A percentile compares a stretch with the other conserved stretches of the same genome.
These are phyloP conservation scores for Artibeus lituratus DNA, from an alignment of 2,797 vertebrate genomes.

Conservation along the genomic window DNA sequence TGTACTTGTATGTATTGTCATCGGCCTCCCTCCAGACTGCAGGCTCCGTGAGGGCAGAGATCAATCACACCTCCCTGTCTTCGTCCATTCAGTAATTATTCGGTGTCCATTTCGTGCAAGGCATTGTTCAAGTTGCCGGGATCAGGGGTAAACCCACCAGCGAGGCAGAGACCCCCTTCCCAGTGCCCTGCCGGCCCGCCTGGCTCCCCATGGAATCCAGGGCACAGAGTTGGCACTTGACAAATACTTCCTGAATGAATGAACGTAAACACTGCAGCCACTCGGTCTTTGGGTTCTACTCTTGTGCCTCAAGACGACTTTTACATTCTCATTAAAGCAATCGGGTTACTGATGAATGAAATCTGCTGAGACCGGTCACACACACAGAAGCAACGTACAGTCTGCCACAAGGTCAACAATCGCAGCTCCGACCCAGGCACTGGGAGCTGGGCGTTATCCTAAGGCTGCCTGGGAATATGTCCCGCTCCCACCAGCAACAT, in stretches of 20 bases:
- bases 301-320: background rate
- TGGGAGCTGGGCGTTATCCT: slow-evolving; percentile 34
- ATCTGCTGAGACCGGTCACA: background rate
- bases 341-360: background rate
- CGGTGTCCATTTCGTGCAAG: background rate
- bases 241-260: background rate
- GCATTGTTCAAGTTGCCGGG: background rate
- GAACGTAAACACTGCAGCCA: background rate
- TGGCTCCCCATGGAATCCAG: background rate
- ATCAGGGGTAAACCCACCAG: background rate
- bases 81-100: background rate
- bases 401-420: background rate
- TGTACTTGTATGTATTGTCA: background rate
- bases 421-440: background rate
- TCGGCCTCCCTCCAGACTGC: background rate
- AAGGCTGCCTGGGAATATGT: slow-evolving; percentile 3
- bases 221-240: background rate
- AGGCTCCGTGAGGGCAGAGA: background rate
- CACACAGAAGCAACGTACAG: background rate
- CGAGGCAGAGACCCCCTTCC: background rate
- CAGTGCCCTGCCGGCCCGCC: too few species aligned
- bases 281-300: background rate
- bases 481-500: background rate
- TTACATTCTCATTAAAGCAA: background rate
- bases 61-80: background rate